Percentiles rank a stretch among this genome's conserved stretches.
These are phyloP conservation scores for Sarotherodon lohbergeri DNA, from an alignment of 2,113 vertebrate species.

Conservation along the genomic window DNA sequence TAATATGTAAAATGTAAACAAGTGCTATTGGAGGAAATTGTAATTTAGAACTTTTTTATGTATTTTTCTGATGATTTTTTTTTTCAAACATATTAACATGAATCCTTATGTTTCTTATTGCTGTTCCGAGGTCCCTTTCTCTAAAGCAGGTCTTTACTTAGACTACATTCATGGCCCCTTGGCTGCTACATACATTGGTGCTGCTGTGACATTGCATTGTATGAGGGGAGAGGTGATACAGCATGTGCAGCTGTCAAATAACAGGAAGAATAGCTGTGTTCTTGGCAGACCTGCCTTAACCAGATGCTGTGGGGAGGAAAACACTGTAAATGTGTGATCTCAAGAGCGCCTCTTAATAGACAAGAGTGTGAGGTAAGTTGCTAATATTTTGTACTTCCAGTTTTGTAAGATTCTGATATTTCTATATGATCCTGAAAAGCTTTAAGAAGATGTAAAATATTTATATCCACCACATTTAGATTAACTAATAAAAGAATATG, in stretches of 20 bases:
- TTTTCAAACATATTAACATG: neutral
- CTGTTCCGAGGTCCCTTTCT: neutral
- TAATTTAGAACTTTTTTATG: neutral
- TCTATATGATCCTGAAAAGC: neutral
- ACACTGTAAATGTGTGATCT: neutral
- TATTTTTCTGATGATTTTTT: neutral
- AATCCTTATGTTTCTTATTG: neutral
- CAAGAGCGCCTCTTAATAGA: neutral
- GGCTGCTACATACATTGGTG: constrained; percentile 61
- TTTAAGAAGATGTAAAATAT: neutral
- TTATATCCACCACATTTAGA: neutral
- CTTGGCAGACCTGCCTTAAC: constrained; percentile 66
- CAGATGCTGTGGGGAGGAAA: constrained; percentile 54
- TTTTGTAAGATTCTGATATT: neutral
- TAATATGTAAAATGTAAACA: neutral
- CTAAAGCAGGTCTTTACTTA: neutral
- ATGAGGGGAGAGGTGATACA: constrained; percentile 1
- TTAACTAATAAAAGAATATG: neutral
- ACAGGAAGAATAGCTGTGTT: constrained; percentile 43
- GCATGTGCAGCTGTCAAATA: constrained; percentile 41
- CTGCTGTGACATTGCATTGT: constrained; percentile 14
- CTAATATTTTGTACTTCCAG: neutral
- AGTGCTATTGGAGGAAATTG: neutral
- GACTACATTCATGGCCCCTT: constrained; percentile 3
- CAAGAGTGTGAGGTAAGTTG: neutral